These are phyloP conservation scores for Phengaris alcon DNA, from an alignment of 2,888 invertebrate species.

Conservation along the genomic window DNA sequence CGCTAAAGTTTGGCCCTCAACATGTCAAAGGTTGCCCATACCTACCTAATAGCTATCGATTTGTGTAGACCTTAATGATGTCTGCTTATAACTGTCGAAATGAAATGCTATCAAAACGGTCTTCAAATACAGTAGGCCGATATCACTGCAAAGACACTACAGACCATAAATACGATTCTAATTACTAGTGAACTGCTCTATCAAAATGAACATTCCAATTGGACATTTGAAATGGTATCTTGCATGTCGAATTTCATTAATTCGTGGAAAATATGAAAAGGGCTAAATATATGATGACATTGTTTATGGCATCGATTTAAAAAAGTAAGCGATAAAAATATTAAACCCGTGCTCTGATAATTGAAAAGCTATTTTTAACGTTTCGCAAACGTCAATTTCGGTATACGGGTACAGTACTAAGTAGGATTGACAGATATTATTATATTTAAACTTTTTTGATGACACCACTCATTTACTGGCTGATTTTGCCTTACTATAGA, in stretches of 20 bases:
- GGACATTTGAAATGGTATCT: conserved; percentile 27
- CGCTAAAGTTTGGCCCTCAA: no score
- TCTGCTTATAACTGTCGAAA: neutral
- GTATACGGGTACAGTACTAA: no score
- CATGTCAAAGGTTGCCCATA: no score
- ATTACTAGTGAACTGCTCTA: neutral
- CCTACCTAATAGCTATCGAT: no score
- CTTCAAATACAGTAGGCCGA: conserved; percentile 7
- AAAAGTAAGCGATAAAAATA: neutral
- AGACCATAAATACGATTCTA: conserved; percentile 19
- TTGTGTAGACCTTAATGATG: neutral
- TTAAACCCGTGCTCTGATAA: no score
- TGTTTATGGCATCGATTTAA: neutral
- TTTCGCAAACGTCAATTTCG: no score
- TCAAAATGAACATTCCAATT: conserved; percentile 10
- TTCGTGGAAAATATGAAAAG: neutral
- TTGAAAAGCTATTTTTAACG: no score
- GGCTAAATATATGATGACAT: neutral
- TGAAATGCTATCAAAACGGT: neutral
- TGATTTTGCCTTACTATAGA: no score
- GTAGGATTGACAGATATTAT: no score
- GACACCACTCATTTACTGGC: no score
- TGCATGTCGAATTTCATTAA: conserved; percentile 30
- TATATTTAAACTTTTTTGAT: no score
- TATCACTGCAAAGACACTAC: conserved; percentile 11